phyloP scores from a whole-genome alignment of 2,113 vertebrate genomes.

The Tragelaphus buxtoni region DNA sequence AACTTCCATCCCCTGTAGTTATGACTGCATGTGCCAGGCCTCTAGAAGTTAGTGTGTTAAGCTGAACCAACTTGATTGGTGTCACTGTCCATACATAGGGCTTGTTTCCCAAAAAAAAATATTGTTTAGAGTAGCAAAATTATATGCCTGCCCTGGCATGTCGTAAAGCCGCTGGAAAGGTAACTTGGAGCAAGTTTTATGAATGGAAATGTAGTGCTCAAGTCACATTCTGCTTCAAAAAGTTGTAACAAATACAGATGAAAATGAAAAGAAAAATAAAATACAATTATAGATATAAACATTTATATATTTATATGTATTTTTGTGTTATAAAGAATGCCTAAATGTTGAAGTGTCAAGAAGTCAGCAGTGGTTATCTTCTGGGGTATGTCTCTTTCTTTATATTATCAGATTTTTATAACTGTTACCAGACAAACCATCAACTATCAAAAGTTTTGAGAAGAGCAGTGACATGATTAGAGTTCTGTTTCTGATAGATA shows the following conservation, averaged over 20 bases:
- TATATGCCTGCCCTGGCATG: background rate
- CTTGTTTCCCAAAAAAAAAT: slow-evolving; percentile 29
- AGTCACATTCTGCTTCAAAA: slow-evolving; percentile 3
- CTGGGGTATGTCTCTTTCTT: background rate
- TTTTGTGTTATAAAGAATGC: background rate
- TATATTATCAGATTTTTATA: background rate
- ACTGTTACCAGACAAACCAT: background rate
- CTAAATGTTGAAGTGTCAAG: background rate
- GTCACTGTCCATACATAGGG: background rate
- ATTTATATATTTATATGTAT: background rate
- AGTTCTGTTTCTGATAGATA: background rate
- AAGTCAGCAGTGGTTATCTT: background rate
- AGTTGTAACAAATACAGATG: slow-evolving; percentile 52
- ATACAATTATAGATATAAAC: background rate
- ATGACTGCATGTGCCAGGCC: slow-evolving; percentile 77
- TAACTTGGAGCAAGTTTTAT: background rate
- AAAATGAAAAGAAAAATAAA: background rate
- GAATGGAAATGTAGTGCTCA: background rate
- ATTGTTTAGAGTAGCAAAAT: background rate
- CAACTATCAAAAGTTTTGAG: background rate
- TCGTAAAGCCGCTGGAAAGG: background rate
- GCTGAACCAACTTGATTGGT: background rate
- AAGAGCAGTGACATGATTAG: background rate
- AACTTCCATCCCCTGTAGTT: slow-evolving; percentile 70
- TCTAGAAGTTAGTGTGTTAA: background rate